Conservation (phyloP, 2,113 vertebrate species). For the Vanacampus margaritifer region DNA sequence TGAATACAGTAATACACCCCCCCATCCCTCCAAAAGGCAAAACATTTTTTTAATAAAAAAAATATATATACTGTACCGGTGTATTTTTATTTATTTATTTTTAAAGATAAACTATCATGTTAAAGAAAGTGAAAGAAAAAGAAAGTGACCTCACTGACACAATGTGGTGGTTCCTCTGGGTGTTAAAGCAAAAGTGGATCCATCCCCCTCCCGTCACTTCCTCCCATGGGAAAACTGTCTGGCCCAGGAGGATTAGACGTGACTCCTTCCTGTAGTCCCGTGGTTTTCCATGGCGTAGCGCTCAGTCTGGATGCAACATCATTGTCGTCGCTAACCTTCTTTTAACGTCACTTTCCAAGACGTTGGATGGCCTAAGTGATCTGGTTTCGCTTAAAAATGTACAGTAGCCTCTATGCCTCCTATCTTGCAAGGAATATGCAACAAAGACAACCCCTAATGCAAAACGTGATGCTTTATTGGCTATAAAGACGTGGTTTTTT, state of each 20-base stretch:
- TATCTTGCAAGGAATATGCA: not conserved
- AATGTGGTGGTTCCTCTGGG: conserved; percentile 31
- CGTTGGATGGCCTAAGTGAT: conserved; percentile 54
- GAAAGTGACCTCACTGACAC: not conserved
- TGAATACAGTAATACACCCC: no score
- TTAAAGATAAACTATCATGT: no score
- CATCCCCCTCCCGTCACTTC: conserved; percentile 31
- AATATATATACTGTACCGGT: no score
- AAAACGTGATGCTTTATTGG: not conserved
- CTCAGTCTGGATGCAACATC: conserved; percentile 5
- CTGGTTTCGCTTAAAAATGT: conserved; percentile 17
- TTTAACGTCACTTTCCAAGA: conserved; percentile 27
- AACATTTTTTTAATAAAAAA: no score
- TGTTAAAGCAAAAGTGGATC: conserved; percentile 30
- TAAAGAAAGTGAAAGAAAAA: no score
- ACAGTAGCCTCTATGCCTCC: not conserved
- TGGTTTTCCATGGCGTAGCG: conserved; percentile 43
- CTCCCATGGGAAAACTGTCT: conserved; percentile 37
- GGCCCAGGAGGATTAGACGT: conserved; percentile 41
- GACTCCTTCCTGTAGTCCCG: conserved; percentile 32
- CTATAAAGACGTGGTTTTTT: not conserved
- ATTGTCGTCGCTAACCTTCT: conserved; percentile 2
- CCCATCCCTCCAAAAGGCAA: no score
- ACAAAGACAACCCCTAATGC: not conserved
- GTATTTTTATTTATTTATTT: no score